phyloP scores from a whole-genome alignment of 2,113 vertebrate species.

The Thomomys bottae region DNA sequence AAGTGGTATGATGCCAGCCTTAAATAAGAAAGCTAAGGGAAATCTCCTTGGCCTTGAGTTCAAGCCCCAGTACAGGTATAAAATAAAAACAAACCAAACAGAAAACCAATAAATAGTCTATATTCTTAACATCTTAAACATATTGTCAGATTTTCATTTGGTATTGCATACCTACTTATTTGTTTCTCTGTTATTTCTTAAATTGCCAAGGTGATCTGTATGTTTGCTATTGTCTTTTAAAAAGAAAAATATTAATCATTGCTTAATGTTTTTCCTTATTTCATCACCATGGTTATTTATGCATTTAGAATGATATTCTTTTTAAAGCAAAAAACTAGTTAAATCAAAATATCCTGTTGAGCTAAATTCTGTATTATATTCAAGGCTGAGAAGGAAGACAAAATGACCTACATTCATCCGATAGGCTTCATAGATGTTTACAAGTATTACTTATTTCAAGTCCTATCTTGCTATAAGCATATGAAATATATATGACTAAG shows the following conservation, averaged over 20 bases:
- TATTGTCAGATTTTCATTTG: background rate
- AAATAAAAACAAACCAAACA: background rate
- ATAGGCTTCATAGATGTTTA: background rate
- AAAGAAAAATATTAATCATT: background rate
- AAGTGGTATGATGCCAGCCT: too few relatives aligned
- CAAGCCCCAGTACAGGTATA: background rate
- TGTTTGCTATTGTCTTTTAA: background rate
- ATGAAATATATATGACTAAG: background rate
- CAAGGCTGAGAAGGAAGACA: background rate
- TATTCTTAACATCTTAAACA: background rate
- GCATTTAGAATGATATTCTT: background rate
- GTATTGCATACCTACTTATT: background rate
- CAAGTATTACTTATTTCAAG: slow-evolving; percentile 23
- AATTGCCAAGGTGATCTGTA: background rate
- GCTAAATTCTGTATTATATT: background rate
- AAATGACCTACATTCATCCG: background rate
- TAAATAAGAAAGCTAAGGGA: too few relatives aligned
- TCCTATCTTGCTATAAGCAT: background rate
- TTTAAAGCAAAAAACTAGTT: slow-evolving; percentile 9
- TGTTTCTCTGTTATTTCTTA: background rate
- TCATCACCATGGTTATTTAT: slow-evolving; percentile 8
- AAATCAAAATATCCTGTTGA: slow-evolving; percentile 14
- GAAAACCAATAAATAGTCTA: background rate
- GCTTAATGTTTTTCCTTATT: background rate
- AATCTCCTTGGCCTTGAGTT: too few relatives aligned